Conservation (phyloP, 64 coral and sea anemone genomes). For the Acropora yongei region DNA sequence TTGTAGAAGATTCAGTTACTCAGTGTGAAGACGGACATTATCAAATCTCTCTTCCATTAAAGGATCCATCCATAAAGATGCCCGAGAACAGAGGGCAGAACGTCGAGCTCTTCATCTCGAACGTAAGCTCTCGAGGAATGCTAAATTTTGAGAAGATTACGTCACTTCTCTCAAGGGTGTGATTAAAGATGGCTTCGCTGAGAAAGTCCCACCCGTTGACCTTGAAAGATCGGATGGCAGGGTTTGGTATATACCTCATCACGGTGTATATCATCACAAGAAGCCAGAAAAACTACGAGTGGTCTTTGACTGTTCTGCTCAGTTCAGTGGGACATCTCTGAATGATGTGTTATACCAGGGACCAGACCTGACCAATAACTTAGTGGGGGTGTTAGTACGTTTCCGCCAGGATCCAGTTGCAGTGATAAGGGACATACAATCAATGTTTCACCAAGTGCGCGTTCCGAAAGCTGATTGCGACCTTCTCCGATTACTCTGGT, state of each 20-base stretch:
- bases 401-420: no score
- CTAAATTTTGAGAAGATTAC: conserved; percentile 2
- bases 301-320: not conserved
- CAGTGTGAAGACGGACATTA: conserved; percentile 23
- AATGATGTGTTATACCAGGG: not conserved
- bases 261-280: not conserved
- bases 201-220: conserved; percentile 1
- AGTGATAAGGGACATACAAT: no score
- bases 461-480: no score
- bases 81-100: not conserved
- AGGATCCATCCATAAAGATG: not conserved
- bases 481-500: no score
- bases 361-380: not conserved
- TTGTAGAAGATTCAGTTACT: not conserved
- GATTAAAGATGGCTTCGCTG: conserved; percentile 5
- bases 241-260: conserved; percentile 32
- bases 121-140: not conserved
- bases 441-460: no score
- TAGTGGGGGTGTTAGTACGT: no score
- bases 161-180: not conserved
- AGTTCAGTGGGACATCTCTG: not conserved
- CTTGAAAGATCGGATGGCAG: not conserved
- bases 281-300: not conserved
- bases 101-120: not conserved
- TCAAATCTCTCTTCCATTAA: conserved; percentile 7